phyloP scores from a whole-genome alignment of 2,888 invertebrate species.

The Tipula helvola region DNA sequence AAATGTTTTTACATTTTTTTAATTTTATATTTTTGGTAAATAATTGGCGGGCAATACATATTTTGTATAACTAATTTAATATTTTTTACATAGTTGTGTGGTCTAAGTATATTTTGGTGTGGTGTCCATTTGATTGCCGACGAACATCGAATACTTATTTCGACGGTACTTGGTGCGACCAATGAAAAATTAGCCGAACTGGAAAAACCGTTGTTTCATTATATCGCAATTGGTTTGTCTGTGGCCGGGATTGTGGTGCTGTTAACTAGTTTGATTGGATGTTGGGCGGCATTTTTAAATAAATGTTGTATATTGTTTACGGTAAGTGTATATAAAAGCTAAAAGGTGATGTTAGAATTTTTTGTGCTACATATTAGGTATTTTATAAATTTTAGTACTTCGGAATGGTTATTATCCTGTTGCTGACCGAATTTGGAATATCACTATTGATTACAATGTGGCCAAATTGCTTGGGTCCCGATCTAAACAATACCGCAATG shows the following conservation, averaged over 20 bases:
- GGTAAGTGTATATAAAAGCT: slow-evolving; percentile 41
- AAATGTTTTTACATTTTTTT: not conserved
- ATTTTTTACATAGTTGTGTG: not conserved
- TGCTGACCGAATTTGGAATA: slow-evolving; percentile 56
- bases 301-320: slow-evolving; percentile 59
- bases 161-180: slow-evolving; percentile 51
- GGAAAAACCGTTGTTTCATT: slow-evolving; percentile 63
- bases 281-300: slow-evolving; percentile 68
- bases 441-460: slow-evolving; percentile 60
- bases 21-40: slow-evolving; percentile 37
- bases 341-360: not conserved
- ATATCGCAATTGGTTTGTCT: slow-evolving; percentile 57
- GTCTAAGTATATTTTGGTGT: not conserved
- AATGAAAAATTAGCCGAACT: slow-evolving; percentile 41
- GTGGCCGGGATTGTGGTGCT: slow-evolving; percentile 55
- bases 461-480: slow-evolving; percentile 65
- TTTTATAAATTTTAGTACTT: slow-evolving; percentile 45
- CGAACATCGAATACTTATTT: slow-evolving; percentile 46
- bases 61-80: not conserved
- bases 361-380: not conserved
- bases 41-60: slow-evolving; percentile 12
- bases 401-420: slow-evolving; percentile 49
- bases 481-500: slow-evolving; percentile 52
- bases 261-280: slow-evolving; percentile 58
- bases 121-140: not conserved